Evolutionary conservation across 2,797 vertebrate genomes (phyloP), one percentile per base, ranked within the genome.

Genomic region (Enoplosus armatus): DNA sequence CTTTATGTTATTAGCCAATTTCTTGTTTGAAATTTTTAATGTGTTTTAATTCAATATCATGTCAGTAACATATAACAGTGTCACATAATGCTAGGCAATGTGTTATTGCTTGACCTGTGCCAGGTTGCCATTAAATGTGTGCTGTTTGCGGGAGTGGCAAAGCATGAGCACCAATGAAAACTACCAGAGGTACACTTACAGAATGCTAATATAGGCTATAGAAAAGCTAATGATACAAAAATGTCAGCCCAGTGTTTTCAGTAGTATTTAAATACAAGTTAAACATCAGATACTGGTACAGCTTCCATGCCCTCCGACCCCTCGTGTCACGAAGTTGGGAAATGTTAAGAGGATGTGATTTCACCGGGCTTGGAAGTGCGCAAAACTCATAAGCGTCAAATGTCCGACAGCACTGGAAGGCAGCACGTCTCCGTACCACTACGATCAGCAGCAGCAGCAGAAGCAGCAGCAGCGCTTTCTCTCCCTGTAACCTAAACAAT

Each of bases 401-500:
- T 87, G 84, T 88, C 91, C 88, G 9, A 87, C 80, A 7, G 80
- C 51, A 3, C 83, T 0, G 29, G 80, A 93, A 93, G 10, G 92
- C 89, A 64, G 3, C 92, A 68, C 5, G 72, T 51, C 85, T 90
- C 85, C 39, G 78, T 81, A 85, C 76, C 85, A 84, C 89, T 84
- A 79, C 79, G 31, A 73, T 64, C 80, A 83, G 85, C 85, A 39
- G 86, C 80, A 64, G 86, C 77, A 65, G 84, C 79, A 50, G 84
- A 73, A 18, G 88, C 77, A 54, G 83, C 75, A 9, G 81, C 72
- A 12, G 75, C 79, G 82, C 88, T 87, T 84, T 92, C 88, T 90
- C 91, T 87, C 84, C 68, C 72, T 88, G 92, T 76, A 86, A 94
- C 95, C 94, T 87, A 96, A 97, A 98, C 97, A 98, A 98, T 98